A percentile compares a stretch with the other conserved stretches of the same genome.
These are phyloP conservation scores for Tipula confusa DNA, from an alignment of 2,888 invertebrate genomes.

Conservation along the genomic window DNA sequence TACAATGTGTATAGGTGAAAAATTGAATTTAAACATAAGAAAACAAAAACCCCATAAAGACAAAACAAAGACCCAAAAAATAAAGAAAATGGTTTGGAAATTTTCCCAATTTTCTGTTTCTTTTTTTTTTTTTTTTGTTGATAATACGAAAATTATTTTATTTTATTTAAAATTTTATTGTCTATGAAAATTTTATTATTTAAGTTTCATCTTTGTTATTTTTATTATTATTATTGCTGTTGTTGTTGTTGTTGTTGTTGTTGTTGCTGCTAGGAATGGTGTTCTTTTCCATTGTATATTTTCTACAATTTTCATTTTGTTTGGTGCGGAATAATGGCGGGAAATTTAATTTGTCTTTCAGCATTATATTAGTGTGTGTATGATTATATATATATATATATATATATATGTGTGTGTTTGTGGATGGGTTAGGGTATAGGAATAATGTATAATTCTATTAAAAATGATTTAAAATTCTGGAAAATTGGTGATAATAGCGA, in stretches of 20 bases:
- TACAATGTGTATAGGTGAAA: background rate
- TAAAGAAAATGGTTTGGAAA: slow-evolving; percentile 25
- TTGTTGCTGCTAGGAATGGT: background rate
- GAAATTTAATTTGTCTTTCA: slow-evolving; percentile 12
- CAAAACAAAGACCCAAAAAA: background rate
- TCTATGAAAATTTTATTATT: slow-evolving; percentile 25
- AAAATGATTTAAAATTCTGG: slow-evolving; percentile 12
- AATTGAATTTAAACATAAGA: background rate
- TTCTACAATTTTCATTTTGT: background rate
- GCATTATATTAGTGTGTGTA: no score
- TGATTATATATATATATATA: background rate
- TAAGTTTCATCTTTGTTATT: slow-evolving; percentile 12
- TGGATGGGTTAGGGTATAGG: background rate
- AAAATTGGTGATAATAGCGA: background rate
- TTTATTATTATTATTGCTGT: background rate
- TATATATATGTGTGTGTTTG: background rate
- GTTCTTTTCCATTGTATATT: background rate
- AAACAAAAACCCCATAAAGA: background rate
- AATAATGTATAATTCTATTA: slow-evolving; percentile 20
- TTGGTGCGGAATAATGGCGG: background rate
- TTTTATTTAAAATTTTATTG: slow-evolving; percentile 25
- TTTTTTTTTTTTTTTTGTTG: background rate
- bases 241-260: background rate
- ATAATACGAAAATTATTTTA: slow-evolving; percentile 25
- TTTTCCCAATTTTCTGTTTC: background rate